phyloP scores from a whole-genome alignment of 2,113 vertebrate genomes.

The Limnothrissa miodon region DNA sequence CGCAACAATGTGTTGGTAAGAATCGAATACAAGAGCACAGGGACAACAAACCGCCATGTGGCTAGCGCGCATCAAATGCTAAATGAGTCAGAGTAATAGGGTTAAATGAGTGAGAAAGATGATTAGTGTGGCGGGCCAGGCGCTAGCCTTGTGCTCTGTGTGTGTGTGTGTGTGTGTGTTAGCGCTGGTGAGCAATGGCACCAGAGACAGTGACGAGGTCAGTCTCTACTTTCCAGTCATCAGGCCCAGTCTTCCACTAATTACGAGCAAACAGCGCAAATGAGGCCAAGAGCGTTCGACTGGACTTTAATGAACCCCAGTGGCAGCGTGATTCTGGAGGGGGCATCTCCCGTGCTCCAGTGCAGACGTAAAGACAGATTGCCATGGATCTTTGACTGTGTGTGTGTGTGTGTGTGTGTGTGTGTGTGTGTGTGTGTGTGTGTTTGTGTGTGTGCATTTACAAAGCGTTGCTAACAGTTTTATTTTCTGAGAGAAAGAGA shows the following conservation, averaged over 20 bases:
- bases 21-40: not conserved
- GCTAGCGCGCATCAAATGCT: not conserved
- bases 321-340: not conserved
- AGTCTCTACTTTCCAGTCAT: not conserved
- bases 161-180: not conserved
- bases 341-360: not conserved
- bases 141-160: not conserved
- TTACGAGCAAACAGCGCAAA: not conserved
- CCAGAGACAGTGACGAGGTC: not conserved
- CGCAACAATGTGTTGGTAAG: not conserved
- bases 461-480: not conserved
- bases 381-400: not conserved
- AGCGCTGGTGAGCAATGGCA: not conserved
- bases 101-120: not conserved
- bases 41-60: not conserved
- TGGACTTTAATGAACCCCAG: not conserved
- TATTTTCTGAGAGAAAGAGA: not conserved
- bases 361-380: not conserved
- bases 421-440: conserved; percentile 22
- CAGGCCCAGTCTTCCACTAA: not conserved
- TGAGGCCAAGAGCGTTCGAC: not conserved
- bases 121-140: not conserved
- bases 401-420: conserved; percentile 30
- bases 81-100: not conserved
- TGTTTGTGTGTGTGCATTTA: conserved; percentile 41